Percentiles rank a stretch among this genome's conserved stretches.
Conservation (phyloP, 35 echinoderm and acorn worm species). For the Diadema setosum region DNA sequence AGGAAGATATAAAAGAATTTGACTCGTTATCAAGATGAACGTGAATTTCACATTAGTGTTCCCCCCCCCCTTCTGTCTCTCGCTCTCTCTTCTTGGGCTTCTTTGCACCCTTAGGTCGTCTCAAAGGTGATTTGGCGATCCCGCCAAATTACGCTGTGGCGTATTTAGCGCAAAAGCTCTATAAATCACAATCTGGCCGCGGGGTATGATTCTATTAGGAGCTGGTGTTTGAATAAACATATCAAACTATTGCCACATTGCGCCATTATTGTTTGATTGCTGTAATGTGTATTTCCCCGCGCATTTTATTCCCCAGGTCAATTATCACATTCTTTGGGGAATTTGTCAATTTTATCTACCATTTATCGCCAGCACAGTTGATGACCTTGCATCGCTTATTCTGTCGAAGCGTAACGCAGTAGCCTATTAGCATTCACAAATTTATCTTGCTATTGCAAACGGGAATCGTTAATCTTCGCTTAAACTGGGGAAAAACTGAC, state of each 20-base stretch:
- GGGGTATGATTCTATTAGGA: background rate
- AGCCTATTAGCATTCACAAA: too few species aligned
- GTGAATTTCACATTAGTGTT: background rate
- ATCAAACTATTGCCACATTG: background rate
- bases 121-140: constrained; percentile 1
- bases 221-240: constrained; percentile 6
- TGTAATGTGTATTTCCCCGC: background rate
- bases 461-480: too few species aligned
- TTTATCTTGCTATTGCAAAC: too few species aligned
- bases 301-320: background rate
- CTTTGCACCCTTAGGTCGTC: background rate
- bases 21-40: background rate
- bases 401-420: too few species aligned
- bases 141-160: background rate
- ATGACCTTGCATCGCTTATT: too few species aligned
- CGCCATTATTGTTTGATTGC: background rate
- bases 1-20: background rate
- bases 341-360: too few species aligned
- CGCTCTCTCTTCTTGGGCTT: background rate
- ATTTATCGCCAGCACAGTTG: too few species aligned
- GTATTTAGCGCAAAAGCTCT: background rate
- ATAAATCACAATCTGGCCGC: constrained; percentile 12
- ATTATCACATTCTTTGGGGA: background rate
- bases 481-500: too few species aligned
- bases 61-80: background rate